Evolutionary conservation across 2,797 vertebrate genomes (phyloP).

Genomic region (Sebastes nivosus): DNA sequence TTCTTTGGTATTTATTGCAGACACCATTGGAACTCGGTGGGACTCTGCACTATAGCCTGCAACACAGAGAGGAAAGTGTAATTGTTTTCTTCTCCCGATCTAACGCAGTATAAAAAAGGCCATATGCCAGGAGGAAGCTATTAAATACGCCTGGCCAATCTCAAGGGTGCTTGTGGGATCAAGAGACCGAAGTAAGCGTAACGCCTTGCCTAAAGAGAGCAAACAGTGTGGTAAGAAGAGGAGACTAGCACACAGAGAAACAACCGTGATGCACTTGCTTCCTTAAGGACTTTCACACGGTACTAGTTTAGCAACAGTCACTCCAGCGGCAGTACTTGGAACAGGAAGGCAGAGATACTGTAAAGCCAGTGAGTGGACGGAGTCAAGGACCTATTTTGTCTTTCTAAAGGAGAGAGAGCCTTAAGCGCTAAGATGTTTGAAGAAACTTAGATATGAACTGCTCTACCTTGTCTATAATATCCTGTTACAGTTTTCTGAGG

Average conservation of each 20-base stretch:
- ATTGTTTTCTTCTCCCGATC: slow-evolving; percentile 60
- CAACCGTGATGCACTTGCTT: slow-evolving; percentile 53
- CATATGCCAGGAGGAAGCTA: slow-evolving; percentile 51
- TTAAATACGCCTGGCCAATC: slow-evolving; percentile 66
- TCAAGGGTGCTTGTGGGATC: slow-evolving; percentile 72
- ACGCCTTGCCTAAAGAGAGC: slow-evolving; percentile 49
- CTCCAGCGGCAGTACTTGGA: slow-evolving; percentile 52
- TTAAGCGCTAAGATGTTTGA: slow-evolving; percentile 37
- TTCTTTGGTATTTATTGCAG: slow-evolving; percentile 2
- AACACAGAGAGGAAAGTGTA: slow-evolving; percentile 30
- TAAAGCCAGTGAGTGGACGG: slow-evolving; percentile 36
- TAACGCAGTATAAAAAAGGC: slow-evolving; percentile 61
- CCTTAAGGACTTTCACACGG: slow-evolving; percentile 56
- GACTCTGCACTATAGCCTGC: slow-evolving; percentile 16
- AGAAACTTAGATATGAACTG: slow-evolving; percentile 41
- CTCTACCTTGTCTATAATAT: slow-evolving; percentile 43
- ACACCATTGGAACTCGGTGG: slow-evolving; percentile 16
- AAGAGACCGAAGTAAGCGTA: slow-evolving; percentile 63
- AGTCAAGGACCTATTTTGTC: slow-evolving; percentile 56
- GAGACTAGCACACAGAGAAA: slow-evolving; percentile 30
- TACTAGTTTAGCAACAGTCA: slow-evolving; percentile 57
- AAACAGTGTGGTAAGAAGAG: slow-evolving; percentile 25
- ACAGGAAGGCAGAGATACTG: slow-evolving; percentile 33
- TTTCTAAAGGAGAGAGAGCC: slow-evolving; percentile 55
- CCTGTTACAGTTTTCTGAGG: slow-evolving; percentile 26